These are phyloP conservation scores for Himalopsyche kuldschensis DNA, from an alignment of 2,888 invertebrate genomes.

Conservation along the genomic window DNA sequence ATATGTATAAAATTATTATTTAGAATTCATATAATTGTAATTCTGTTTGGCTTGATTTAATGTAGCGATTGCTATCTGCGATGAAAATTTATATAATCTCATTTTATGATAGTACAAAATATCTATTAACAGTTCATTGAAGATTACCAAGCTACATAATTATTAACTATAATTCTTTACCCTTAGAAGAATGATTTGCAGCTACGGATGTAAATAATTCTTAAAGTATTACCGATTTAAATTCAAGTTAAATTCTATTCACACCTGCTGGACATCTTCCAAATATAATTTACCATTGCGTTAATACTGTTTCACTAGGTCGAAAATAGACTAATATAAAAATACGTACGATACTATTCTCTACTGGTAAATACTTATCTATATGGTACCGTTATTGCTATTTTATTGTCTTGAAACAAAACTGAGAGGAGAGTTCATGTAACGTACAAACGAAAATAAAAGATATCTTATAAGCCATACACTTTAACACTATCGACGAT, in stretches of 20 bases:
- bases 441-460: slow-evolving; percentile 11
- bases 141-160: not conserved
- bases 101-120: not conserved
- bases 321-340: slow-evolving; percentile 19
- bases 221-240: not conserved
- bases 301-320: slow-evolving; percentile 28
- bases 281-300: not conserved
- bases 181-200: not conserved
- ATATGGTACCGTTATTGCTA: slow-evolving; percentile 33
- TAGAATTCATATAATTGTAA: no score
- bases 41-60: no score
- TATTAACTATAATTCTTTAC: not conserved
- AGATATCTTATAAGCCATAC: slow-evolving; percentile 16
- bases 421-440: not conserved
- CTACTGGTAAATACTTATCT: slow-evolving; percentile 40
- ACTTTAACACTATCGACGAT: slow-evolving; percentile 1
- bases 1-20: no score
- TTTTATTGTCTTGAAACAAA: not conserved
- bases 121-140: not conserved
- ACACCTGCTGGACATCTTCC: not conserved
- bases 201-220: not conserved
- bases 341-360: slow-evolving; percentile 23
- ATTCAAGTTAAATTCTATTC: not conserved
- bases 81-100: no score
- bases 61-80: no score